Percentiles rank a stretch among this genome's conserved stretches.
Conservation (phyloP, 2,113 vertebrate genomes). For the Chloebia gouldiae region DNA sequence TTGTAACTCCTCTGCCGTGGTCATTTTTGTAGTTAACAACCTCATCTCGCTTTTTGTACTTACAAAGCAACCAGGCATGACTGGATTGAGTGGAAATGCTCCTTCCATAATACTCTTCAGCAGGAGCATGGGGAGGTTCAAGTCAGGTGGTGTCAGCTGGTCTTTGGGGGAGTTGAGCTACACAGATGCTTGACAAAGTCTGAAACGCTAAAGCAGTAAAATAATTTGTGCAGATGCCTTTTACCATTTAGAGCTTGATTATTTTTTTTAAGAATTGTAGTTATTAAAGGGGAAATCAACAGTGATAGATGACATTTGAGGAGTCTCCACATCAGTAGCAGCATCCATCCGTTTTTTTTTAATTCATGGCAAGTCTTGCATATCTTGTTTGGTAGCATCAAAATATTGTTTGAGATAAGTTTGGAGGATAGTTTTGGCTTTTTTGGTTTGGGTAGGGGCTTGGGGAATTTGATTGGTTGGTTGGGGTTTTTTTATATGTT, state of each 20-base stretch:
- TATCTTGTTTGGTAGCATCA: neutral
- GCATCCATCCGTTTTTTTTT: neutral
- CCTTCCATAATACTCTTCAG: neutral
- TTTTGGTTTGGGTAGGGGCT: neutral
- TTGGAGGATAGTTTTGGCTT: fast-evolving
- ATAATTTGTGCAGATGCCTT: neutral
- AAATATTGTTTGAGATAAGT: neutral
- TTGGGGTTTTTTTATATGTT: neutral
- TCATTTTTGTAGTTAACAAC: neutral
- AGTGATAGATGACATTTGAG: neutral
- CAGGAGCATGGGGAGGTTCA: neutral
- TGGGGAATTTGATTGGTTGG: neutral
- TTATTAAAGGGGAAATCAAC: neutral
- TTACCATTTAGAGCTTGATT: neutral
- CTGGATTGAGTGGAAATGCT: neutral
- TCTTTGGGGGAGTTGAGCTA: neutral
- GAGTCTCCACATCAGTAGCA: neutral
- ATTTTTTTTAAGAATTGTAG: neutral
- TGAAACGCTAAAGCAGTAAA: neutral
- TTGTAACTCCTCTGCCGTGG: neutral
- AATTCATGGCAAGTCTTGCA: neutral
- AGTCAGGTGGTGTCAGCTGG: neutral
- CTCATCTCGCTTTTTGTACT: neutral
- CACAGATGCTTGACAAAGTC: neutral
- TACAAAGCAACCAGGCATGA: neutral